Percentiles rank a stretch among this genome's conserved stretches.
phyloP scores from a whole-genome alignment of 2,113 vertebrate genomes.

The Micronycteris hirsuta region DNA sequence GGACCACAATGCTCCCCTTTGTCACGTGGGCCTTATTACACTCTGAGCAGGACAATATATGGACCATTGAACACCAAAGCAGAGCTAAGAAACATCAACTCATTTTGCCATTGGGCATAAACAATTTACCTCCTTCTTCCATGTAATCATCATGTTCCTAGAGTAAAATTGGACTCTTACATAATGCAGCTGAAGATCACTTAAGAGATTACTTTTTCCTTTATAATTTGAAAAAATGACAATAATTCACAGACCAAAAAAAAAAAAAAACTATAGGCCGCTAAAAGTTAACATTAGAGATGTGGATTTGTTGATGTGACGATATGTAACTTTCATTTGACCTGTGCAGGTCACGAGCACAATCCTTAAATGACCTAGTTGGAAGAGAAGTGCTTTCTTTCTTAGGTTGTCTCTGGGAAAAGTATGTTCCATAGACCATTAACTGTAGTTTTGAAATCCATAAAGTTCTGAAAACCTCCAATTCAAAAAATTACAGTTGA shows the following conservation, averaged over 20 bases:
- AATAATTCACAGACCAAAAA: background rate
- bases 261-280: background rate
- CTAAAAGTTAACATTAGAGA: background rate
- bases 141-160: background rate
- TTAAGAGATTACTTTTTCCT: background rate
- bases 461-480: background rate
- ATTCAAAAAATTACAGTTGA: background rate
- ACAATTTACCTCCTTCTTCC: background rate
- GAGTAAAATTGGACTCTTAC: background rate
- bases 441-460: background rate
- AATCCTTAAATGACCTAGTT: background rate
- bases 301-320: background rate
- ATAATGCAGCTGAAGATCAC: background rate
- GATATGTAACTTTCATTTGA: background rate
- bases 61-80: background rate
- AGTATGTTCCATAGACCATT: background rate
- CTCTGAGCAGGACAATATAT: background rate
- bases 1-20: background rate
- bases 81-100: background rate
- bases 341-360: background rate
- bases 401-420: background rate
- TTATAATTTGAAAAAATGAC: background rate
- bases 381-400: background rate
- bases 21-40: background rate
- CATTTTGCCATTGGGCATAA: background rate